Base-by-base conservation (phyloP, 2,888 invertebrate species). In the Pandemis heparana region DNA sequence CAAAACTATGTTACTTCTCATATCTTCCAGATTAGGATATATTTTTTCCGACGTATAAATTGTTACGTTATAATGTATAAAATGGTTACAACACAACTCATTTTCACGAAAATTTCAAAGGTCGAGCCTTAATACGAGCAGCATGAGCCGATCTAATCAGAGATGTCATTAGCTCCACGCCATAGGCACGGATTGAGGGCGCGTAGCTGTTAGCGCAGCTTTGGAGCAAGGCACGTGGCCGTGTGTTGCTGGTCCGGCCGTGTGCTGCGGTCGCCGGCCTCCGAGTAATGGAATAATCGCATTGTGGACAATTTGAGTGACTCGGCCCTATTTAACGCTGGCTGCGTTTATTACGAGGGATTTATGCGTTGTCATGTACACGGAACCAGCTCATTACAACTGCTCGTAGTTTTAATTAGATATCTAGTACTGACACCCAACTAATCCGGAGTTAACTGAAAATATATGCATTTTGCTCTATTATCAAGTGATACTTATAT, bases 301-400 rank as follows among this genome's bases (percentile, higher is more conserved):
- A 91, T 91, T 92, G 91, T 90, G 91, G 88, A 88, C 89, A 87
- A 90, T 92, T 92, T 90, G 89, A 92, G 90, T 89, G 90, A 91
- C 89, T 90, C 89, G 85, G 83, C 83, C 87, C 85, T 91, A 89
- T 92, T 91, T 90, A 91, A 90, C 87, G 91, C 85, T 89, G 81
- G 81, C 84, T 88, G 90, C 89, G 88, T 91, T 92, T 92, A 92
- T 92, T 92, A 92, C 86, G 83, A 79, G 80, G 87, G 89, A 92
- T 92, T 93, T 92, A 92, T 92, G 90, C 88, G 87, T 87, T 90
- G 92, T 90, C 92, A 91, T 91, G 86, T 85, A 87, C 88, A 86
- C 82, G 85, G 81, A 84, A 86, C 84, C 88, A 87, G 86, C 88
- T 91, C 91, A 92, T 92, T 92, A 91, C 88, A 82, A 81, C 82